Percentiles rank a stretch among this genome's conserved stretches.
Conservation (phyloP, 2,888 invertebrate species). For the Ennomos quercinarius region DNA sequence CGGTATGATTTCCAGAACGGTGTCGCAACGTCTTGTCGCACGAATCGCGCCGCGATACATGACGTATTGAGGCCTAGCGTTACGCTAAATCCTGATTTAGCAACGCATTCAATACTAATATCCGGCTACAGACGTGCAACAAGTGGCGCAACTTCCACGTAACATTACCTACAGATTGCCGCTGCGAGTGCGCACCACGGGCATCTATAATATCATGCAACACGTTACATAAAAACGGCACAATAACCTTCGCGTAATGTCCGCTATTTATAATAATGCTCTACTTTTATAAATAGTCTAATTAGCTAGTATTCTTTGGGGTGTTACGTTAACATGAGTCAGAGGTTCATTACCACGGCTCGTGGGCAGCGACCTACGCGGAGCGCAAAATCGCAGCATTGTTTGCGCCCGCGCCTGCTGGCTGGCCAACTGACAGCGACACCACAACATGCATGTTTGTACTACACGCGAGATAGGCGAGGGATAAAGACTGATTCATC, state of each 20-base stretch:
- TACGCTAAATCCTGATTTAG: conserved; percentile 1
- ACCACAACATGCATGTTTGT: background rate
- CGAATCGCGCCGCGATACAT: background rate
- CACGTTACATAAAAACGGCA: conserved; percentile 12
- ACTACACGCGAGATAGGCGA: background rate
- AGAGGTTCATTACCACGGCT: conserved; percentile 22
- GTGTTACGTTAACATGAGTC: conserved; percentile 17
- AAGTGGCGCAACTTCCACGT: conserved; percentile 15
- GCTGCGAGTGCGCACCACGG: conserved; percentile 11
- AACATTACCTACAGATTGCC: conserved; percentile 6
- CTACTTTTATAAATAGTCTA: conserved; percentile 27
- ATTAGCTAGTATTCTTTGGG: conserved; percentile 16
- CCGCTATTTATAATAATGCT: conserved; percentile 27
- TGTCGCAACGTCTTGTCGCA: background rate
- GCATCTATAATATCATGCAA: background rate
- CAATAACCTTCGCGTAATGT: conserved; percentile 24
- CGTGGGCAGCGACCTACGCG: conserved; percentile 15
- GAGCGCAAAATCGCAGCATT: background rate
- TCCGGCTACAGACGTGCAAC: conserved; percentile 18
- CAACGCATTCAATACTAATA: background rate
- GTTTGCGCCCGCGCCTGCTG: conserved; percentile 13
- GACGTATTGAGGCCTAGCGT: conserved; percentile 3
- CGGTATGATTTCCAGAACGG: background rate
- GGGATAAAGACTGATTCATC: conserved; percentile 6
- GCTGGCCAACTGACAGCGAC: background rate